Evolutionary conservation across 2,888 invertebrate species (phyloP).

Genomic region (Phyllotreta striolata): DNA sequence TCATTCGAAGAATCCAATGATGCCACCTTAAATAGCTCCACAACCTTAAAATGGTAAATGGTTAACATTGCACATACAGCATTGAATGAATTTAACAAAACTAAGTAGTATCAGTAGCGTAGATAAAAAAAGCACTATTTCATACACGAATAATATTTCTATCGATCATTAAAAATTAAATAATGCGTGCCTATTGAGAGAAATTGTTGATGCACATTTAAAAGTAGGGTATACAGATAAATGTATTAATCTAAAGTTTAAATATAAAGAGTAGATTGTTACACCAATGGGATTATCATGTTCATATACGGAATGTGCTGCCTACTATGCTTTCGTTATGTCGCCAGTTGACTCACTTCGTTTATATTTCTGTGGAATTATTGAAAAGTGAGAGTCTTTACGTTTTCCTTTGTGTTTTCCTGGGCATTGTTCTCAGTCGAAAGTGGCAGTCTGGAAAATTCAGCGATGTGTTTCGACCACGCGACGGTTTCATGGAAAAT

Average conservation of each 20-base stretch:
- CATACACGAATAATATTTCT: too few species aligned
- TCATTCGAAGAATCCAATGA: conserved; percentile 24
- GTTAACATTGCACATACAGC: conserved; percentile 47
- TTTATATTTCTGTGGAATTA: conserved; percentile 39
- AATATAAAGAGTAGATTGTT: not conserved
- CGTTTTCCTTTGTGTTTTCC: conserved; percentile 22
- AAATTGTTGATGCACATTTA: too few species aligned
- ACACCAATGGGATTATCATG: conserved; percentile 12
- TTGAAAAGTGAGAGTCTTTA: conserved; percentile 45
- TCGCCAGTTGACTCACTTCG: conserved; percentile 42
- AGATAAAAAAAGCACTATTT: too few species aligned
- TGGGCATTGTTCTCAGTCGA: not conserved
- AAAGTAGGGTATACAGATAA: too few species aligned
- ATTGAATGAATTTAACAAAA: conserved; percentile 49
- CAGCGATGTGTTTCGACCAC: not conserved
- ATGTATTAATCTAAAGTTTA: too few species aligned
- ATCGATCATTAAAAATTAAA: too few species aligned
- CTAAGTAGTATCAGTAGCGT: conserved; percentile 30
- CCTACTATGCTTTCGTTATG: conserved; percentile 42
- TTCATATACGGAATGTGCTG: conserved; percentile 36
- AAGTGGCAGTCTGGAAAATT: conserved; percentile 13
- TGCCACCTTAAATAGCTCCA: conserved; percentile 44
- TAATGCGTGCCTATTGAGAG: too few species aligned
- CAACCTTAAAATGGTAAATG: conserved; percentile 48
- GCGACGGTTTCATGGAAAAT: not conserved